Percentiles rank a stretch among this genome's conserved stretches.
Evolutionary conservation across 2,797 vertebrate species (phyloP).

Genomic region (Nyctalus aviator): DNA sequence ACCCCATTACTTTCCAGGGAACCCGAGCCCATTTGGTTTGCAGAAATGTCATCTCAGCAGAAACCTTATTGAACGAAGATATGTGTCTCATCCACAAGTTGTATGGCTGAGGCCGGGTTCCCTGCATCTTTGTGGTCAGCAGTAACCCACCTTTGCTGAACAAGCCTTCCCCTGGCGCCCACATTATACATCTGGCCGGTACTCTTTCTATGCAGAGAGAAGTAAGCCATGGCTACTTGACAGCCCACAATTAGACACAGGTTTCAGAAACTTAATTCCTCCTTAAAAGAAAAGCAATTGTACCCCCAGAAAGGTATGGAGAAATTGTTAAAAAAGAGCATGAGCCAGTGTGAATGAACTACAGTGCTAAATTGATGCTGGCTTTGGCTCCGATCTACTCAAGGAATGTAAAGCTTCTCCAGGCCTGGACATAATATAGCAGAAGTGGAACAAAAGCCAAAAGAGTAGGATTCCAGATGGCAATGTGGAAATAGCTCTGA

Average conservation of each 20-base stretch:
- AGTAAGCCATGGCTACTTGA: constrained; percentile 69
- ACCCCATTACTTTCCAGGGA: constrained; percentile 46
- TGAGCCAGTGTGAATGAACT: neutral
- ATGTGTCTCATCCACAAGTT: neutral
- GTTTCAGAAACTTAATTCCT: constrained; percentile 65
- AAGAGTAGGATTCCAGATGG: constrained; percentile 41
- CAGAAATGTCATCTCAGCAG: constrained; percentile 3
- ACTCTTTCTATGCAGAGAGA: constrained; percentile 52
- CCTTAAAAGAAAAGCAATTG: neutral
- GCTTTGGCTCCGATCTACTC: neutral
- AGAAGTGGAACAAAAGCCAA: constrained; percentile 56
- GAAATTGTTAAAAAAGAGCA: neutral
- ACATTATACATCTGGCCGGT: constrained; percentile 50
- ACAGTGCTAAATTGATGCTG: neutral
- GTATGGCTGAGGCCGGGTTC: neutral
- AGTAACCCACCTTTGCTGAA: constrained; percentile 57
- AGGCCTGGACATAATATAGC: neutral
- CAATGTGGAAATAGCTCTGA: constrained; percentile 11
- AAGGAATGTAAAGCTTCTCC: constrained; percentile 1
- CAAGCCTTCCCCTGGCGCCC: constrained; percentile 32
- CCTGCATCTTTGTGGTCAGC: constrained; percentile 75
- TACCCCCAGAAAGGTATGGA: neutral
- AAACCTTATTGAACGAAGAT: neutral
- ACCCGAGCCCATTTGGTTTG: constrained; percentile 31
- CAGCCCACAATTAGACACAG: constrained; percentile 70